phyloP scores from a whole-genome alignment of 2,113 vertebrate genomes.

The Rhinoptilus africanus region DNA sequence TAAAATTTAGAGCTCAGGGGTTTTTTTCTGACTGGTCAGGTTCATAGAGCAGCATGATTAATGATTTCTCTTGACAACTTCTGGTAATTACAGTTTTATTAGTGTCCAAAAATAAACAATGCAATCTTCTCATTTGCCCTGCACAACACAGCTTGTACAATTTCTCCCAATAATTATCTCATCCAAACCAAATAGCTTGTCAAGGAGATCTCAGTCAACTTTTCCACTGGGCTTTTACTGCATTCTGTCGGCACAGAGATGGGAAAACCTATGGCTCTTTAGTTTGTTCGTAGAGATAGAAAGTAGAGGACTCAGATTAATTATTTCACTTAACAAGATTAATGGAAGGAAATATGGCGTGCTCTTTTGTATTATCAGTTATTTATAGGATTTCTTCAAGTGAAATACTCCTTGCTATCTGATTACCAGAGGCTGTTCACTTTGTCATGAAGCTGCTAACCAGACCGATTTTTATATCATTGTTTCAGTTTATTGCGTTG shows the following conservation, averaged over 20 bases:
- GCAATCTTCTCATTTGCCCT: not conserved
- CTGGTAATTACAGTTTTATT: constrained; percentile 16
- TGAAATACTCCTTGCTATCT: not conserved
- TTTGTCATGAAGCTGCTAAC: not conserved
- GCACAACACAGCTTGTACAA: not conserved
- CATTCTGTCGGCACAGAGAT: not conserved
- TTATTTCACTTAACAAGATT: constrained; percentile 10
- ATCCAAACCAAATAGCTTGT: constrained; percentile 1
- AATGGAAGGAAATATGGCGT: not conserved
- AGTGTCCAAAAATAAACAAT: constrained; percentile 5
- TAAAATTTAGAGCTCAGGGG: not conserved
- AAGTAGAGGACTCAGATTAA: not conserved
- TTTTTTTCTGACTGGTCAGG: not conserved
- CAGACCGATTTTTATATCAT: not conserved
- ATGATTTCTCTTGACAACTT: not conserved
- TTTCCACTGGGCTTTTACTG: constrained; percentile 4
- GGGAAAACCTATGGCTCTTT: not conserved
- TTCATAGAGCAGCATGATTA: not conserved
- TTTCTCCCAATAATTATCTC: constrained; percentile 4
- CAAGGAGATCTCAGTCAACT: not conserved
- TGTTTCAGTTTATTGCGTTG: not conserved
- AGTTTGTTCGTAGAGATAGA: not conserved
- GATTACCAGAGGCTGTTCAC: not conserved
- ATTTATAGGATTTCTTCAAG: not conserved
- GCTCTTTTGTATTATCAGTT: not conserved